phyloP scores from a whole-genome alignment of 2,113 vertebrate species.

The Pluvialis apricaria region DNA sequence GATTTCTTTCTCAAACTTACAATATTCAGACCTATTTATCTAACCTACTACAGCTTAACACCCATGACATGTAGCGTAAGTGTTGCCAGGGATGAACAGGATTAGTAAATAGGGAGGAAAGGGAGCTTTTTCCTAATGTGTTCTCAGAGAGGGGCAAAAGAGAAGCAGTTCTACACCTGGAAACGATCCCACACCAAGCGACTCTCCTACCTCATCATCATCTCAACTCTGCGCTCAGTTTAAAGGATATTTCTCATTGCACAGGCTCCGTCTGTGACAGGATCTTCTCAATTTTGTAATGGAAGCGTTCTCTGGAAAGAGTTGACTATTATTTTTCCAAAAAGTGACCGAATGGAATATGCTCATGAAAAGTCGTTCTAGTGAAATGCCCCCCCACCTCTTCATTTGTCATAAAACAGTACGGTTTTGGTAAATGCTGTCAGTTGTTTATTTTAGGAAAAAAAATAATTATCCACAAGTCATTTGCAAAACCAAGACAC shows the following conservation, averaged over 20 bases:
- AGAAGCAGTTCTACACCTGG: background rate
- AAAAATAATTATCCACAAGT: background rate
- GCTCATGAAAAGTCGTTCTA: background rate
- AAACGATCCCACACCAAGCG: background rate
- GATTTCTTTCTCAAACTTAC: background rate
- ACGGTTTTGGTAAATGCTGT: background rate
- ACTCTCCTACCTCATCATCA: background rate
- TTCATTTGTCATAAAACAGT: background rate
- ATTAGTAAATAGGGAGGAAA: background rate
- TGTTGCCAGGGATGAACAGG: background rate
- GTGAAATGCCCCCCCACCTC: background rate
- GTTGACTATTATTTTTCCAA: constrained; percentile 11
- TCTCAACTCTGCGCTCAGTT: background rate
- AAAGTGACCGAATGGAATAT: constrained; percentile 2
- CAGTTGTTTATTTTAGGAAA: background rate
- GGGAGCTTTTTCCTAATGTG: background rate
- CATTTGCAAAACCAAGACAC: background rate
- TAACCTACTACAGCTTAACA: background rate
- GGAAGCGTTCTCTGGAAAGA: background rate
- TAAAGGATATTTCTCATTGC: background rate
- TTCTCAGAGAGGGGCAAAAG: background rate
- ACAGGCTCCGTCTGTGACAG: background rate
- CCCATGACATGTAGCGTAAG: background rate
- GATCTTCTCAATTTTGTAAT: background rate
- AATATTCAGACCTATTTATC: background rate